These are phyloP conservation scores for Tyrannus savana DNA, from an alignment of 2,113 vertebrate genomes.

Conservation along the genomic window DNA sequence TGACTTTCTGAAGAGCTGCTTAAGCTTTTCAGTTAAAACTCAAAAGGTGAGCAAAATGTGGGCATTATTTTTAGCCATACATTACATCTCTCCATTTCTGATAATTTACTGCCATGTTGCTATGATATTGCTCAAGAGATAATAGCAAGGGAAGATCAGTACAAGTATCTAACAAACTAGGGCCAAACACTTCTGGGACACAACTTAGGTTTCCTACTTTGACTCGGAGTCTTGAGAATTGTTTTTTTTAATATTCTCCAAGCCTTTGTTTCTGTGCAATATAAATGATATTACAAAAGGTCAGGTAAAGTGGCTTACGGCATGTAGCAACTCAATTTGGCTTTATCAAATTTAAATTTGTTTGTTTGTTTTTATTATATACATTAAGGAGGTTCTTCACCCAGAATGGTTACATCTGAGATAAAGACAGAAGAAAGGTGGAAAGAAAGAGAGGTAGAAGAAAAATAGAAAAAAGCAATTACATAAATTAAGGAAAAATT, in stretches of 20 bases:
- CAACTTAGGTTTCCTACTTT: background rate
- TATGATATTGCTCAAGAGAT: background rate
- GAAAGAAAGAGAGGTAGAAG: background rate
- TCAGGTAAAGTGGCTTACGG: background rate
- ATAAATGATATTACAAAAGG: background rate
- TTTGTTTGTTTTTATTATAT: background rate
- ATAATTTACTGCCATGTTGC: background rate
- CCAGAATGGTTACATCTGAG: background rate
- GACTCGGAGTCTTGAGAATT: background rate
- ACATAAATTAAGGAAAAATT: background rate
- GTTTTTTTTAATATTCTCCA: background rate
- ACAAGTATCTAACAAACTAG: background rate
- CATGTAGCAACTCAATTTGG: background rate
- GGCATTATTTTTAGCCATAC: conserved; percentile 23
- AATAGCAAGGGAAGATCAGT: background rate
- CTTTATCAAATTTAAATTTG: background rate
- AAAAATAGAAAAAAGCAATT: background rate
- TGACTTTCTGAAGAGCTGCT: background rate
- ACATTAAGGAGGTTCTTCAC: background rate
- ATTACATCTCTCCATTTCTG: background rate
- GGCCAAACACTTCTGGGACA: background rate
- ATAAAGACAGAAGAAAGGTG: background rate
- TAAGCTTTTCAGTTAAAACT: background rate
- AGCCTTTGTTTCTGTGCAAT: background rate
- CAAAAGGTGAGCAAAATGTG: background rate